These are phyloP conservation scores for Siderastrea siderea DNA, from an alignment of 92 coral and sea anemone species.

Conservation along the genomic window DNA sequence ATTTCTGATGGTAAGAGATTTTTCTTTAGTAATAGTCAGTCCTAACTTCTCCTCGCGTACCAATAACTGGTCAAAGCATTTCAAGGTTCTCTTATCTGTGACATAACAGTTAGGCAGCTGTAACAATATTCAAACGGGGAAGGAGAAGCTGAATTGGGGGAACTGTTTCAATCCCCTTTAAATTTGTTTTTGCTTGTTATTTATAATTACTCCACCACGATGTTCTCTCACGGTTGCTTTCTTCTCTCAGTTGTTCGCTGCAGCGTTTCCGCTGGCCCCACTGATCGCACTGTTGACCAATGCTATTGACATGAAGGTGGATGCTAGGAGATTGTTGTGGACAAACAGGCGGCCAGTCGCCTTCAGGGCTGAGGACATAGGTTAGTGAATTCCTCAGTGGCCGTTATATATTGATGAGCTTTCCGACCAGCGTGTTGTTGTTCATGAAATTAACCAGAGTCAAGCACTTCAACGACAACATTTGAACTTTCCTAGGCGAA, in stretches of 20 bases:
- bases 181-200: background rate
- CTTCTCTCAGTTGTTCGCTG: slow-evolving; percentile 85
- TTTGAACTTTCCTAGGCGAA: too few species aligned
- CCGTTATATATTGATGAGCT: too few species aligned
- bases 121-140: too few species aligned
- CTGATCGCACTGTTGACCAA: slow-evolving; percentile 94
- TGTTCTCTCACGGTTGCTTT: background rate
- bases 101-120: too few species aligned
- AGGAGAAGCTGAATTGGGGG: too few species aligned
- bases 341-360: slow-evolving; percentile 95
- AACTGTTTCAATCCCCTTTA: background rate
- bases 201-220: background rate
- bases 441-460: too few species aligned
- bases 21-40: background rate
- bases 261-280: slow-evolving; percentile 99
- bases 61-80: background rate
- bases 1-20: slow-evolving; percentile 89
- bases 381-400: slow-evolving; percentile 45
- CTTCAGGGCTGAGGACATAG: slow-evolving; percentile 95
- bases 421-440: too few species aligned
- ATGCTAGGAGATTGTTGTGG: slow-evolving; percentile 93
- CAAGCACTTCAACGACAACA: too few species aligned
- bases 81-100: background rate
- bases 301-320: slow-evolving; percentile 93
- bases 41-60: background rate